Conservation (phyloP, 2,797 vertebrate genomes). For the Mus minutoides region DNA sequence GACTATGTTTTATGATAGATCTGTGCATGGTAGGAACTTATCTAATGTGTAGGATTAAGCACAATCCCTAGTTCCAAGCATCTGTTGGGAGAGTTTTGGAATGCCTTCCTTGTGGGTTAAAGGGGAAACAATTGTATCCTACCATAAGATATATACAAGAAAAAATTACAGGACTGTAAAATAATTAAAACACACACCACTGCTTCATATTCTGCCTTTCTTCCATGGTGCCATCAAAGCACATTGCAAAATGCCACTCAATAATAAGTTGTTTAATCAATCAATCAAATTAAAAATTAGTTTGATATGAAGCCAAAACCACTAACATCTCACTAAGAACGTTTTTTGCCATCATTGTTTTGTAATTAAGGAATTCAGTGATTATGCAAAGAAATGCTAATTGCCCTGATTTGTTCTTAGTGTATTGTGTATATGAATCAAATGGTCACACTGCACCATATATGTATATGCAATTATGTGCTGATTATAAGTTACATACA, state of each 20-base stretch:
- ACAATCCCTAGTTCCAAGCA: not conserved
- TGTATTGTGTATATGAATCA: not conserved
- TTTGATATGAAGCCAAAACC: constrained; percentile 35
- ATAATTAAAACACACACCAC: not conserved
- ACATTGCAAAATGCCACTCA: not conserved
- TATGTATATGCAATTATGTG: not conserved
- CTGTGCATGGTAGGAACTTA: not conserved
- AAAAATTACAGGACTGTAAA: not conserved
- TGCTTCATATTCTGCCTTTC: constrained; percentile 29
- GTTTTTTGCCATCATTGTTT: constrained; percentile 21
- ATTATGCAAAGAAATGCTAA: constrained; percentile 21
- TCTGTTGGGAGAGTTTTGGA: not conserved
- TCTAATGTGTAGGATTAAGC: not conserved
- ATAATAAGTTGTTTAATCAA: constrained; percentile 33
- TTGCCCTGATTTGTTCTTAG: not conserved
- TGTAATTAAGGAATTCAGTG: constrained; percentile 22
- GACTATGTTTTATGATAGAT: not conserved
- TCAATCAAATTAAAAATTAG: constrained; percentile 32
- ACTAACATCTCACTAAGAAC: constrained; percentile 1
- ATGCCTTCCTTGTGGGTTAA: not conserved
- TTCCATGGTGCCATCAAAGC: constrained; percentile 23
- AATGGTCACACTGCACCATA: not conserved
- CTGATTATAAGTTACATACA: not conserved
- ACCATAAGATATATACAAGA: constrained; percentile 23
- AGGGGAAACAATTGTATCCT: not conserved